Conservation (phyloP, 2,888 invertebrate species). For the Mesorhabditis sp. region DNA sequence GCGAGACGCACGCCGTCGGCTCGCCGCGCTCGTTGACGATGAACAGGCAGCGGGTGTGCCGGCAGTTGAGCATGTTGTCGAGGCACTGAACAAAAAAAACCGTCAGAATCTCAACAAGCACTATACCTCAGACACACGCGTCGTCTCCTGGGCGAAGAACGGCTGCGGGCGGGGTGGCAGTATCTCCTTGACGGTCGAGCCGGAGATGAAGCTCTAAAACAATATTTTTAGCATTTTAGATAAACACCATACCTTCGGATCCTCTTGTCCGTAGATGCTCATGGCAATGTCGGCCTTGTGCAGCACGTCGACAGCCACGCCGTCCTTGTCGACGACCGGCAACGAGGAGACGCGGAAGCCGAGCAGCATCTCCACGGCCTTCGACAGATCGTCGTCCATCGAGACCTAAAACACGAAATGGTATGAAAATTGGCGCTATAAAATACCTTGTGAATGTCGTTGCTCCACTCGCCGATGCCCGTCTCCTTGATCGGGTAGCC, state of each 20-base stretch:
- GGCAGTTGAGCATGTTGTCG: conserved; percentile 14
- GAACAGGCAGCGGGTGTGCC: neutral
- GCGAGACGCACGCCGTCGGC: conserved; percentile 22
- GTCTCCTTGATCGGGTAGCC: conserved; percentile 25
- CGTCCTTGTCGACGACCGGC: conserved; percentile 28
- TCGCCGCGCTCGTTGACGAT: conserved; percentile 17
- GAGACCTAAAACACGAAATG: conserved; percentile 12
- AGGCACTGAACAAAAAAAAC: conserved; percentile 10
- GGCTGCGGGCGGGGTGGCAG: conserved; percentile 14
- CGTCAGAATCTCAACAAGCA: too few relatives aligned
- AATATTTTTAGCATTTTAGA: neutral
- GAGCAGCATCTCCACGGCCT: conserved; percentile 32
- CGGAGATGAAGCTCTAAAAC: neutral
- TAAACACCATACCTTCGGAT: conserved; percentile 9
- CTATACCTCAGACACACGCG: conserved; percentile 6
- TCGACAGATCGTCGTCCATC: conserved; percentile 12
- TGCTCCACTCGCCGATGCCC: conserved; percentile 32
- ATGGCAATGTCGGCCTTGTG: conserved; percentile 20
- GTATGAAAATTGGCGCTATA: neutral
- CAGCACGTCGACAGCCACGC: conserved; percentile 19
- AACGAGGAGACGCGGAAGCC: conserved; percentile 30
- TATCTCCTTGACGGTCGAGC: conserved; percentile 18
- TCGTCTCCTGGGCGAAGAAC: conserved; percentile 14
- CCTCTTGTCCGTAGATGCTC: conserved; percentile 13
- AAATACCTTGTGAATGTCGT: conserved; percentile 13